These are phyloP conservation scores for Falco rusticolus DNA, from an alignment of 2,797 vertebrate species.

Conservation along the genomic window DNA sequence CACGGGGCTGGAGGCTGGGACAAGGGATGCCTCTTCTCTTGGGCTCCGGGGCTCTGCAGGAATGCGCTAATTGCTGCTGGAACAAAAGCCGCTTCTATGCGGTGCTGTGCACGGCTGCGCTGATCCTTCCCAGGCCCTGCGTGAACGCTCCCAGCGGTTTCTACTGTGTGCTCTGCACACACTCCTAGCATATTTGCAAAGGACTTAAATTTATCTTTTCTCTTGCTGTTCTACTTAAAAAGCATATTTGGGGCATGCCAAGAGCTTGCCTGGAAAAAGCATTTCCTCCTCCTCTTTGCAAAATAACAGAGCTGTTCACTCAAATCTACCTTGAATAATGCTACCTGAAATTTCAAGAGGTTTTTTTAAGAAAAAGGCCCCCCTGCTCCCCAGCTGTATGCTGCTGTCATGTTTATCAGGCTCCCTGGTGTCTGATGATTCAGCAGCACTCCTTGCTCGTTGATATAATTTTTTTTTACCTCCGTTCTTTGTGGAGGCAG, in stretches of 20 bases:
- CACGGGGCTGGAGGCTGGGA: slow-evolving; percentile 62
- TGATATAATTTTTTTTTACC: background rate
- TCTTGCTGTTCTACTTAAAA: background rate
- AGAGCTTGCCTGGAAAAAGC: background rate
- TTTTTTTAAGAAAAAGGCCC: background rate
- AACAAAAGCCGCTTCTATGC: slow-evolving; percentile 71
- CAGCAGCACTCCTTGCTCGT: background rate
- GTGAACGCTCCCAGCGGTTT: slow-evolving; percentile 10
- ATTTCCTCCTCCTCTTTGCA: background rate
- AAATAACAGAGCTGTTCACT: background rate
- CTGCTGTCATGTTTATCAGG: background rate
- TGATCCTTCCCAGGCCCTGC: slow-evolving; percentile 4
- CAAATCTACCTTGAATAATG: background rate
- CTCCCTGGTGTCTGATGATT: background rate
- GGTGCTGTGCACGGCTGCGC: background rate
- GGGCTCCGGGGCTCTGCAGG: slow-evolving; percentile 59
- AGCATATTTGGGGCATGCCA: background rate
- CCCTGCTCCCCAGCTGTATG: fast-evolving
- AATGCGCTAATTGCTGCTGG: slow-evolving; percentile 67
- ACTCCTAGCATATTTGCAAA: background rate
- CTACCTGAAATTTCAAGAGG: background rate
- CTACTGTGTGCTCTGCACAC: background rate
- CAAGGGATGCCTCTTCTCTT: slow-evolving; percentile 56
- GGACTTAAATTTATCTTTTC: background rate
- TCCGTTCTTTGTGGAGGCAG: background rate